Base-by-base conservation (phyloP, 1,140 invertebrate genomes). In the Spodoptera frugiperda region DNA sequence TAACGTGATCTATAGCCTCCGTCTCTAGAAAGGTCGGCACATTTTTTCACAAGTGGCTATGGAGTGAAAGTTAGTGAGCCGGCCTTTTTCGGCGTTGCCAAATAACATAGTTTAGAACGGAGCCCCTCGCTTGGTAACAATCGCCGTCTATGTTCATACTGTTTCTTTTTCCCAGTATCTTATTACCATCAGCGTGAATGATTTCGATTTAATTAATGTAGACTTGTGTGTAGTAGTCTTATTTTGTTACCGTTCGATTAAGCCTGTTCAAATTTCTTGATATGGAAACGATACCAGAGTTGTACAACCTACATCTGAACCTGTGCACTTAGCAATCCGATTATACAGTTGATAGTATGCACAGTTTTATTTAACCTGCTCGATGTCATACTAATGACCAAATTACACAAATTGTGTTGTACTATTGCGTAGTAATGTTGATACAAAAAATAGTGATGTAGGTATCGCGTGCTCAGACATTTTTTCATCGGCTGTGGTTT, bases 11-110 rank as follows among this genome's bases (percentile, higher is more conserved):
- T 72, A 72, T 57, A 72, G 68, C 33, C 65, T 15, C 48, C 25
- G 65, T 33, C 54, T 49, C 83, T 91, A 89, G 89, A 89, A 88
- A 90, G 89, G 88, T 90, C 81, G 78, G 82, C 84, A 91, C 85
- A 87, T 89, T 91, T 91, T 89, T 89, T 87, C 84, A 89, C 86
- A 80, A 80, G 85, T 76, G 65, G 73, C 82, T 82, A 76, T 78
- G 71, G 80, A 84, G 89, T 89, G 89, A 91, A 91, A 91, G 89
- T 88, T 65, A 78, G 84, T 85, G 85, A 90, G 78, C 86, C 84
- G 85, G 71, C 75, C 84, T 84, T 89, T 84, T 89, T 91, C 87
- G 84, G 88, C 82, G 81, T 86, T 88, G 82, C 85, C 84, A 82
- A 88, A 81, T 83, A 76, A 61, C 55, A 33, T 73, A n/a, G 78